A percentile compares a stretch with the other conserved stretches of the same genome.
Evolutionary conservation across 2,797 vertebrate species (phyloP).

Genomic region (Monodelphis domestica): DNA sequence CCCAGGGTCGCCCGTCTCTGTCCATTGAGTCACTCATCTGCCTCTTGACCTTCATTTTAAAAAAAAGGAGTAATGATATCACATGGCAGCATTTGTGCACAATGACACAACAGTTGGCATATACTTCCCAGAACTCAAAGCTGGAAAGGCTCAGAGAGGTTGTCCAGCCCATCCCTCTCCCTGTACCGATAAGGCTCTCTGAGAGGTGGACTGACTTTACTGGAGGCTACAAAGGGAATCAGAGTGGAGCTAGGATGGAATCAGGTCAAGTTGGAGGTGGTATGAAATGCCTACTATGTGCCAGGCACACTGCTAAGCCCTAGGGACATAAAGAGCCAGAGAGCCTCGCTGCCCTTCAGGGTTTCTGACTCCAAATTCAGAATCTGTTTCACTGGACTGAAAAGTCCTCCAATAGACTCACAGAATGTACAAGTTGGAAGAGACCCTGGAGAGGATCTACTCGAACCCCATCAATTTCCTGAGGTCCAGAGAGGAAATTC

Average conservation of each 20-base stretch:
- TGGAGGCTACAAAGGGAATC: slow-evolving; percentile 24
- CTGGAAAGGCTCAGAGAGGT: background rate
- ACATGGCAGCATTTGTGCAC: too few relatives aligned
- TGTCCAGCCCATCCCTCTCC: background rate
- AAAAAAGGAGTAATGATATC: too few relatives aligned
- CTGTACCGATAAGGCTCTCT: slow-evolving; percentile 36
- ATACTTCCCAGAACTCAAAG: background rate
- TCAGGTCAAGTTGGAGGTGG: background rate
- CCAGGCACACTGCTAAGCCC: background rate
- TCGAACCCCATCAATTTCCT: background rate
- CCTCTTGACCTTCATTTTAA: too few relatives aligned
- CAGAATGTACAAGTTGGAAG: background rate
- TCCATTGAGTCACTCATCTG: too few relatives aligned
- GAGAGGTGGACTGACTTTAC: slow-evolving; percentile 13
- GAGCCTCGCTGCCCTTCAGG: background rate
- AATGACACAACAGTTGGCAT: background rate
- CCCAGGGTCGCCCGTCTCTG: too few relatives aligned
- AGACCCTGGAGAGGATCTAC: background rate
- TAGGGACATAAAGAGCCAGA: background rate
- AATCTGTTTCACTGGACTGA: background rate
- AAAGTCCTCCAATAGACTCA: background rate
- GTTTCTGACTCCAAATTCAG: background rate
- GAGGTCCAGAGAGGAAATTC: background rate
- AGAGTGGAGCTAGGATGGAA: slow-evolving; percentile 3
- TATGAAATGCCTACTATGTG: background rate